Base-by-base conservation (phyloP, 1,140 invertebrate genomes). In the Bombus picipes region DNA sequence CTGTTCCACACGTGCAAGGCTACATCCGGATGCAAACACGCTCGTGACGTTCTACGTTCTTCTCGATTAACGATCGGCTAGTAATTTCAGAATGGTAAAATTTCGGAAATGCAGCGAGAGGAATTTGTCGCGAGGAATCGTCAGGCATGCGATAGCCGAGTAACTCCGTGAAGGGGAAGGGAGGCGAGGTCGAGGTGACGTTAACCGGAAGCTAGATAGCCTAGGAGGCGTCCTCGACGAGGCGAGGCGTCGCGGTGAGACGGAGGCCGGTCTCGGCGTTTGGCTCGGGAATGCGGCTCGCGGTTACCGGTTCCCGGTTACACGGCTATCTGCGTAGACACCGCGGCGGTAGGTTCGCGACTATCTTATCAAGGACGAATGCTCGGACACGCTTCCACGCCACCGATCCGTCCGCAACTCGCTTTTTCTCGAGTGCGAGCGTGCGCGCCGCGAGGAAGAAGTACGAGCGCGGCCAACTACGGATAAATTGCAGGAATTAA, bases 311-410 rank as follows among this genome's bases (percentile, higher is more conserved):
- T 90, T 90, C 79, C 83, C 82, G 80, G 76, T 90, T 88, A 62
- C 78, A 81, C 88, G 85, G 81, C 77, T 86, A 88, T 86, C 73
- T 75, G 66, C 70, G 70, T 77, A 65, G 53, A 83, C 81, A 77
- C 62, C 83, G 85, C 68, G 66, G 86, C 86, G 83, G 83, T 90
- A 88, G 77, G 86, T 86, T 66, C 89, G 83, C 73, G 72, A 62
- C 68, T 90, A 88, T 90, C 87, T 90, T 88, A 90, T 90, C 89
- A 90, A 90, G 89, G 88, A 90, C 88, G 83, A 90, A 90, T 83
- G 75, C 82, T 76, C 72, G 76, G 72, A 88, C 80, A 87, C 85
- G 85, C 85, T 81, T 75, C 57, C 68, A 87, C 73, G 70, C 43
- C 78, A 87, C 75, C 53, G 83, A 90, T 90, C 76, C 71, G 76